Base-by-base conservation (phyloP, 2,113 vertebrate species). In the Plecotus auritus region DNA sequence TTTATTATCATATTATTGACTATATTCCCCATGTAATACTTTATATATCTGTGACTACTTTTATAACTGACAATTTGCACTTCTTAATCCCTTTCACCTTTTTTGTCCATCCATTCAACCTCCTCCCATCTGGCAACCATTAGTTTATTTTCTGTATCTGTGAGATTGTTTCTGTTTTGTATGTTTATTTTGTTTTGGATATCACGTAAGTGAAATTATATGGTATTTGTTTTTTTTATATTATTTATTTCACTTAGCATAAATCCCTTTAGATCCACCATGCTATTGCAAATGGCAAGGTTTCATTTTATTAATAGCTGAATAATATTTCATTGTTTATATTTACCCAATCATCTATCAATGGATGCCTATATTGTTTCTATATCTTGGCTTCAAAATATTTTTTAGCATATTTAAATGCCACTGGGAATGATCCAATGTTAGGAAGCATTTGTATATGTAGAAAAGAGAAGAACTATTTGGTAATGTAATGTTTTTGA, bases 401-500 rank as follows among this genome's bases (percentile, higher is more conserved):
- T 87, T 56, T 93, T 91, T 81, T 95, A 73, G 18, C 17, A 35
- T 61, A 42, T 89, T 86, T 64, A 94, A 72, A 51, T 86, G 17
- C 72, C 64, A 37, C 22, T 56, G 20, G 59, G 35, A 88, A 69
- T 61, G 12, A 73, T 20, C 22, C 59, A 72, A 7, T 35, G 1
- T 83, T 66, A 73, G 28, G 47, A 90, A 92, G 16, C 17, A 42
- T 11, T 73, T 87, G 64, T 42, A 54, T 32, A 88, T 37, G 45
- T 17, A 88, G 30, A 47, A 78, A 77, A 74, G 17, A 51, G 16
- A 45, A 17, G 35, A 86, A 66, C 45, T 49, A 45, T 30, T 85
- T 78, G 5, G 18, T 42, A 73, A n/a, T 56, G 7, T 93, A 66
- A 64, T 42, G 5, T 59, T 80, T 78, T 47, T 88, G 49, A 64